Evolutionary conservation across 2,888 invertebrate species (phyloP).

Genomic region (Cerastis rubricosa): DNA sequence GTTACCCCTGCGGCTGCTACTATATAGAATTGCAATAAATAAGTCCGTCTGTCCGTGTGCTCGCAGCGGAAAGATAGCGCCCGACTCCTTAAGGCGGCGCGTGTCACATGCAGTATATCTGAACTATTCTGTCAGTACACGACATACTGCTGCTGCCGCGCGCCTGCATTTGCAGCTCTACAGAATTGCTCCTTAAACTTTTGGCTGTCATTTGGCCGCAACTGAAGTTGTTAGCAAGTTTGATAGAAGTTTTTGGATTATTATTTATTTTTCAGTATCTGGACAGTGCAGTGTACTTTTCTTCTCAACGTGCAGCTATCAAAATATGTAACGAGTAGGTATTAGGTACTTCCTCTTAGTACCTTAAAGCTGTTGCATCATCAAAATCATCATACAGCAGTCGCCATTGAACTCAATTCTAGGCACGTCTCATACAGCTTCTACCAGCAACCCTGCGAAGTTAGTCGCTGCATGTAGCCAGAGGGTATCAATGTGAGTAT

Average conservation of each 20-base stretch:
- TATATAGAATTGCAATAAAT: conserved; percentile 65
- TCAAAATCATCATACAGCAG: neutral
- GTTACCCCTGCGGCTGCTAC: conserved; percentile 26
- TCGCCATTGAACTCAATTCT: neutral
- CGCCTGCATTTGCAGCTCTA: conserved; percentile 11
- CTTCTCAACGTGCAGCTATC: neutral
- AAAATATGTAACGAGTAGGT: neutral
- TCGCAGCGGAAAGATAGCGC: conserved; percentile 14
- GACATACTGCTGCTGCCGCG: conserved; percentile 33
- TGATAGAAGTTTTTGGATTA: neutral
- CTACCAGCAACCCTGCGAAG: neutral
- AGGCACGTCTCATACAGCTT: neutral
- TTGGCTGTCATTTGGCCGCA: neutral
- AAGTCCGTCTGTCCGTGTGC: conserved; percentile 58
- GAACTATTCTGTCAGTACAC: conserved; percentile 42
- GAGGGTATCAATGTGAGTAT: neutral
- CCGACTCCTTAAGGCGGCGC: conserved; percentile 59
- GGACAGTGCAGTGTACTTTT: neutral
- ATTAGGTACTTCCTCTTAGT: neutral
- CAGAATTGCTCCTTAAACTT: neutral
- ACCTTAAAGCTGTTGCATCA: neutral
- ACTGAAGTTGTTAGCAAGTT: neutral
- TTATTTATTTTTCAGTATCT: neutral
- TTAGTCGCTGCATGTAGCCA: neutral
- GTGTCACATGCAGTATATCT: conserved; percentile 64